phyloP scores from a whole-genome alignment of 2,113 vertebrate genomes.

The Hemicordylus capensis region DNA sequence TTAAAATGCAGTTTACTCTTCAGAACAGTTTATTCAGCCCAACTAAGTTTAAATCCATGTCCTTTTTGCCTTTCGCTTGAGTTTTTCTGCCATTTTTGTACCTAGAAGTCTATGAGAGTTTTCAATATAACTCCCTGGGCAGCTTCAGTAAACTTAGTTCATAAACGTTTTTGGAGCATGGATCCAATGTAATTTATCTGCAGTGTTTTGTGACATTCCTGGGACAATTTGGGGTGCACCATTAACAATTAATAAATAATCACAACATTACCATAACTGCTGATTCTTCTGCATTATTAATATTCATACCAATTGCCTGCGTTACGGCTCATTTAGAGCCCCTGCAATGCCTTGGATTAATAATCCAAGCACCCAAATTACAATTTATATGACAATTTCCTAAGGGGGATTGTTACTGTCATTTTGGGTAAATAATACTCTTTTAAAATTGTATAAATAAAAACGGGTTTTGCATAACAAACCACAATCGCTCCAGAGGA shows the following conservation, averaged over 20 bases:
- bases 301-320: neutral
- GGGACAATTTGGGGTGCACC: neutral
- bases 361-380: slow-evolving; percentile 32
- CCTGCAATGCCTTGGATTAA: neutral
- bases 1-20: neutral
- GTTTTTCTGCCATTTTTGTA: neutral
- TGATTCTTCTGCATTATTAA: slow-evolving; percentile 17
- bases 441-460: slow-evolving; percentile 30
- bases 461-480: slow-evolving; percentile 30
- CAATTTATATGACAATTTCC: slow-evolving; percentile 43
- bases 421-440: slow-evolving; percentile 34
- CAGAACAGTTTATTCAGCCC: neutral
- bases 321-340: slow-evolving; percentile 13
- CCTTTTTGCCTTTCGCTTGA: neutral
- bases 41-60: neutral
- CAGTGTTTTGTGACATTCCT: neutral
- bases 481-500: slow-evolving; percentile 41
- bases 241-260: slow-evolving; percentile 6
- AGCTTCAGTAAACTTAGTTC: neutral
- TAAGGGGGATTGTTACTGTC: slow-evolving; percentile 25
- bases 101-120: neutral
- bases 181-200: neutral
- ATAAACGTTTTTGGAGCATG: neutral
- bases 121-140: neutral
- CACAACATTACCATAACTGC: neutral